These are phyloP conservation scores for Anguilla marmorata DNA, from an alignment of 2,797 vertebrate species.

Conservation along the genomic window DNA sequence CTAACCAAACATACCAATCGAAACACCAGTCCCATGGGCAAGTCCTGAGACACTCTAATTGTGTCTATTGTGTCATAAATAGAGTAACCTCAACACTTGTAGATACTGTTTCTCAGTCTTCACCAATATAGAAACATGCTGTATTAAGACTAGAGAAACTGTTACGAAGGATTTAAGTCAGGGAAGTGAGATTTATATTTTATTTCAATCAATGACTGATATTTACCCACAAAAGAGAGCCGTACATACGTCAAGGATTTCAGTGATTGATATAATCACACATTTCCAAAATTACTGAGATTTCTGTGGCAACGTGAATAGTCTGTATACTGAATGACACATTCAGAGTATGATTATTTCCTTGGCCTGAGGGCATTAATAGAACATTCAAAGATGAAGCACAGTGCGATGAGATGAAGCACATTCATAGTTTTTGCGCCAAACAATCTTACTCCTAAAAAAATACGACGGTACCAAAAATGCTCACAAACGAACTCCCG, in stretches of 20 bases:
- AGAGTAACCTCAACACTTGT: background rate
- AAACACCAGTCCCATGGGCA: background rate
- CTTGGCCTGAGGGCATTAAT: background rate
- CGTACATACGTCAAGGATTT: background rate
- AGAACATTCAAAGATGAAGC: background rate
- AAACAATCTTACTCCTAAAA: background rate
- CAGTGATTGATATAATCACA: background rate
- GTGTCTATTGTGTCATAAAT: background rate
- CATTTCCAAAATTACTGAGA: background rate
- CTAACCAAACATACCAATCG: background rate
- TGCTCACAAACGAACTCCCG: background rate
- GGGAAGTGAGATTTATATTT: background rate
- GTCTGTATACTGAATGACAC: background rate
- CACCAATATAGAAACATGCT: background rate
- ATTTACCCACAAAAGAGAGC: background rate
- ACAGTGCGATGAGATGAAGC: background rate
- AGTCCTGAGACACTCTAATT: background rate
- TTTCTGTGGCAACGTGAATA: background rate
- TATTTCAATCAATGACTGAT: background rate
- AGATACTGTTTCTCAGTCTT: background rate
- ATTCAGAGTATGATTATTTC: background rate
- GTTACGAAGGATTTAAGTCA: background rate
- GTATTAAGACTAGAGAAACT: background rate
- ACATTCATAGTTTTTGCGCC: background rate
- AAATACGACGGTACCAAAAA: background rate